Percentiles rank a stretch among this genome's conserved stretches.
phyloP scores from a whole-genome alignment of 1,140 invertebrate genomes.

The fruit fly (Drosophila melanogaster) region DNA sequence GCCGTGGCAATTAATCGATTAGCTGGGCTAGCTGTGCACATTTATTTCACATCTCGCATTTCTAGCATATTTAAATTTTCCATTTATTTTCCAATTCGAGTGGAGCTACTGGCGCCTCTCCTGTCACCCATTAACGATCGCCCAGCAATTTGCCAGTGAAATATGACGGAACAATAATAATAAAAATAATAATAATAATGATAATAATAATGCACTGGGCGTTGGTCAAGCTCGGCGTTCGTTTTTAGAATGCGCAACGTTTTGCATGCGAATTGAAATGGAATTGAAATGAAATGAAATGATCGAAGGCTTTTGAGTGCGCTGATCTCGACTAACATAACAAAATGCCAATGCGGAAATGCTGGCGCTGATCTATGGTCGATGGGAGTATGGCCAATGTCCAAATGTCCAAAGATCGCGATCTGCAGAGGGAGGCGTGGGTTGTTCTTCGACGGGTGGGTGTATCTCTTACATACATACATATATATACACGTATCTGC shows the following conservation, averaged over 20 bases:
- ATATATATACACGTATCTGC: not conserved
- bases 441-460: constrained; percentile 10
- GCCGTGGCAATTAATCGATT: constrained; percentile 67
- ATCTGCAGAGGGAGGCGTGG: constrained; percentile 24
- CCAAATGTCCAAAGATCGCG: constrained; percentile 26
- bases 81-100: constrained; percentile 1
- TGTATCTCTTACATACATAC: not conserved
- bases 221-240: constrained; percentile 29
- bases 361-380: constrained; percentile 18
- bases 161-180: constrained; percentile 57
- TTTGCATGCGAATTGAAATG: constrained; percentile 33
- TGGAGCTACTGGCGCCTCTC: constrained; percentile 18
- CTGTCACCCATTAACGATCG: constrained; percentile 47
- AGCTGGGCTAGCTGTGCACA: constrained; percentile 21
- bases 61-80: constrained; percentile 17
- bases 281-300: constrained; percentile 11
- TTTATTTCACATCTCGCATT: constrained; percentile 34
- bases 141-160: constrained; percentile 43
- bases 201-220: constrained; percentile 57
- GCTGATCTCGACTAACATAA: not conserved
- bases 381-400: constrained; percentile 1
- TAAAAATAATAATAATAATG: constrained; percentile 27
- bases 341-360: constrained; percentile 45
- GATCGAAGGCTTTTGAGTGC: constrained; percentile 16
- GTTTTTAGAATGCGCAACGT: constrained; percentile 21